phyloP scores from a whole-genome alignment of 2,797 vertebrate species.

The Poecilia gillii region DNA sequence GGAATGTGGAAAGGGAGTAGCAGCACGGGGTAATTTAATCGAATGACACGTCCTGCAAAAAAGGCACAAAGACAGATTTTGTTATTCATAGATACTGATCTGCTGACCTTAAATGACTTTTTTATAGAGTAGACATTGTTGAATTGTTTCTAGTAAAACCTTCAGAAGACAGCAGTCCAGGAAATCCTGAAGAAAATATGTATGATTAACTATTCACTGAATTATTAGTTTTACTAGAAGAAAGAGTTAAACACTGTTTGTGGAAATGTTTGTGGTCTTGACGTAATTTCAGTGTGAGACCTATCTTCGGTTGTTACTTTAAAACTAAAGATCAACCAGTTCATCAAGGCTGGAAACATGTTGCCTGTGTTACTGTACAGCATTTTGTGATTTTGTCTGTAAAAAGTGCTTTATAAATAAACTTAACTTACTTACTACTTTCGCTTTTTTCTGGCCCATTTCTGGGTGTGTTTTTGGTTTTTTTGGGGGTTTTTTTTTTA shows the following conservation, averaged over 20 bases:
- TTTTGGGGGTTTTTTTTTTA: not conserved
- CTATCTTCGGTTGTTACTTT: not conserved
- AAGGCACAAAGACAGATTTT: constrained; percentile 1
- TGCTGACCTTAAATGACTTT: not conserved
- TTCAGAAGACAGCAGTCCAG: not conserved
- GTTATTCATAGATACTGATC: not conserved
- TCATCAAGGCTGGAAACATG: no score
- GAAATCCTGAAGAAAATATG: not conserved
- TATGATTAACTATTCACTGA: constrained; percentile 1
- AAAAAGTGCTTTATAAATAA: no score
- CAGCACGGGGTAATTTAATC: not conserved
- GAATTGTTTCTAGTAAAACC: constrained; percentile 1
- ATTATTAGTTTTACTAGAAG: not conserved
- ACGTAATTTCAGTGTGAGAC: not conserved
- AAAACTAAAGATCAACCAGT: not conserved
- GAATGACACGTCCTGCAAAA: constrained; percentile 11
- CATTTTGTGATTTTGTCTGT: no score
- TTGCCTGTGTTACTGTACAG: no score
- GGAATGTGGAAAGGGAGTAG: not conserved
- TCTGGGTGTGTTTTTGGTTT: not conserved
- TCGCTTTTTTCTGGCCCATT: not conserved
- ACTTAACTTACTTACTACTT: no score
- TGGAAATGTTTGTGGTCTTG: not conserved
- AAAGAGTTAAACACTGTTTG: not conserved
- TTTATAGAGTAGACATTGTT: not conserved